These are phyloP conservation scores for Lindbergichthys nudifrons DNA, from an alignment of 2,797 vertebrate species.

Conservation along the genomic window DNA sequence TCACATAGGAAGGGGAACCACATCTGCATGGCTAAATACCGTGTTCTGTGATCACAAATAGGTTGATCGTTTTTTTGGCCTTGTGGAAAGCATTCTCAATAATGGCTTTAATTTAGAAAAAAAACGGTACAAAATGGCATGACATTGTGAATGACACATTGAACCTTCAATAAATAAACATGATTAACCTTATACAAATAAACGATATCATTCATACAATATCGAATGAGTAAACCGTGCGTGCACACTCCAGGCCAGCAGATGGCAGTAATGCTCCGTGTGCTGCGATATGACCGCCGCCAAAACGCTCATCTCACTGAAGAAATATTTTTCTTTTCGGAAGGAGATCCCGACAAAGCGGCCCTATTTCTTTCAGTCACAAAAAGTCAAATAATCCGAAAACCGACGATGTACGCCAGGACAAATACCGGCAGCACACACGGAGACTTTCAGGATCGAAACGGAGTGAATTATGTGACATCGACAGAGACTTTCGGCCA, in stretches of 20 bases:
- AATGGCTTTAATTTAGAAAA: too few relatives aligned
- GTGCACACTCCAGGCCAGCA: conserved; percentile 61
- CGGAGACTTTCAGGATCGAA: conserved; percentile 81
- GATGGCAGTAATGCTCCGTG: conserved; percentile 48
- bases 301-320: conserved; percentile 79
- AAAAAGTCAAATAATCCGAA: conserved; percentile 61
- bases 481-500: conserved; percentile 82
- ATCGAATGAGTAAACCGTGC: too few relatives aligned
- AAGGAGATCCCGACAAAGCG: conserved; percentile 81
- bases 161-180: neutral
- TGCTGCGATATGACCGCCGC: conserved; percentile 60
- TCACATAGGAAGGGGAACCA: too few relatives aligned
- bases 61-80: neutral
- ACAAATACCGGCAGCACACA: conserved; percentile 78
- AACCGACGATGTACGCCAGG: conserved; percentile 80
- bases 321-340: conserved; percentile 81
- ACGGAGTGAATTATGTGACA: conserved; percentile 82
- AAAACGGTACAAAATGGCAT: neutral
- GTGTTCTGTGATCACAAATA: too few relatives aligned
- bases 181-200: conserved; percentile 1
- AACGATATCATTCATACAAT: too few relatives aligned
- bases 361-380: conserved; percentile 70
- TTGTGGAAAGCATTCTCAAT: neutral
- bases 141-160: neutral
- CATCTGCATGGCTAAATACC: too few relatives aligned